These are phyloP conservation scores for Lithophane ornitopus DNA, from an alignment of 2,888 invertebrate species.

Conservation along the genomic window DNA sequence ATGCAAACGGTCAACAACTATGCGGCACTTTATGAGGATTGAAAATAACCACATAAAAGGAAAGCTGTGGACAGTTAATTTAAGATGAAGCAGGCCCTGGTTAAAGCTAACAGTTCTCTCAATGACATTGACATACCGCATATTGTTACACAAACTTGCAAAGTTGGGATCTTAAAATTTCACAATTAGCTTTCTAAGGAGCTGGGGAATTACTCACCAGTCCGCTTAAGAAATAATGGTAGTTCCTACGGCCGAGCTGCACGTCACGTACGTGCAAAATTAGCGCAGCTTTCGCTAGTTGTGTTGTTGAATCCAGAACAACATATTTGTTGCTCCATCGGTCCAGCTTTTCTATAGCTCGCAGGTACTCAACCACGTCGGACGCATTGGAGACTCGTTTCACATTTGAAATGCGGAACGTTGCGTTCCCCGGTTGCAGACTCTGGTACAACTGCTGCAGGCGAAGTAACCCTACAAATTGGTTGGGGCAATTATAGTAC, in stretches of 20 bases:
- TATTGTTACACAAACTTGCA: slow-evolving; percentile 40
- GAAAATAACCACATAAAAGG: background rate
- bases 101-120: slow-evolving; percentile 27
- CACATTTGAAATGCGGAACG: slow-evolving; percentile 96
- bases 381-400: slow-evolving; percentile 95
- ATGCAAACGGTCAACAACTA: background rate
- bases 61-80: slow-evolving; percentile 12
- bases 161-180: slow-evolving; percentile 47
- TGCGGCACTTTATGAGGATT: background rate
- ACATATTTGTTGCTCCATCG: slow-evolving; percentile 97
- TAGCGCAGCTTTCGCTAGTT: slow-evolving; percentile 96
- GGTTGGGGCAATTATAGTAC: slow-evolving; percentile 49
- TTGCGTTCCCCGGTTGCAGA: slow-evolving; percentile 94
- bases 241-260: slow-evolving; percentile 96
- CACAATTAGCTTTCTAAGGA: slow-evolving; percentile 54
- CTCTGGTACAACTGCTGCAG: slow-evolving; percentile 98
- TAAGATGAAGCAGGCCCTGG: background rate
- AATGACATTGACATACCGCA: slow-evolving; percentile 36
- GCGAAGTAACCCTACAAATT: slow-evolving; percentile 94
- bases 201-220: slow-evolving; percentile 92
- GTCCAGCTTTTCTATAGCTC: slow-evolving; percentile 94
- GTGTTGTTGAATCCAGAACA: slow-evolving; percentile 96
- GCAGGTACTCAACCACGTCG: slow-evolving; percentile 95
- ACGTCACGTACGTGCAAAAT: slow-evolving; percentile 96
- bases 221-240: slow-evolving; percentile 97